Evolutionary conservation across 2,113 vertebrate genomes (phyloP), one percentile per base, ranked within the genome.

Genomic region (Crotalus viridis): DNA sequence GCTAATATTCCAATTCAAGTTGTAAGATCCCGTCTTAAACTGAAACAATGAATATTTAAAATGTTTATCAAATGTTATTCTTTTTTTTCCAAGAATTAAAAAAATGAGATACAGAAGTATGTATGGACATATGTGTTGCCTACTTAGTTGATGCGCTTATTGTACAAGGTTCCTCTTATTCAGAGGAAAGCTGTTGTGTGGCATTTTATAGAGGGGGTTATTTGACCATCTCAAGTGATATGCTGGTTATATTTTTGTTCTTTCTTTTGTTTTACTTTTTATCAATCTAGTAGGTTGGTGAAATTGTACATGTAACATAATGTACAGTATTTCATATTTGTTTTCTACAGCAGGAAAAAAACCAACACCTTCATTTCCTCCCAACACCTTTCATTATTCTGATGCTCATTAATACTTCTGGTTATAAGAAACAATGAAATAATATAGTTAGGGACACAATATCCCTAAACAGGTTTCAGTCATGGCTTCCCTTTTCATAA

Each of bases 1-100:
- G 51, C 74, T 93, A 22, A 92, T 96, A 92, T 91, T 96, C 85
- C 91, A 94, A 94, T 95, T 95, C 92, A 95, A 81, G 61, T 94
- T 97, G 93, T 96, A 97, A 97, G 88, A 87, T 28, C 92, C 61
- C 95, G 91, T 96, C 88, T 94, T 95, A 90, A 95, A 96, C 17
- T 92, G 93, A 88, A 93, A 90, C 93, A 94, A 22, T 96, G 94
- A 95, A 88, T 96, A 95, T 95, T 95, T 95, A 91, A 96, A 93
- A 91, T 95, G 89, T 96, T 96, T 93, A 92, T 95, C 93, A 88
- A 96, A 93, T 96, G 94, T 91, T 96, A 74, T 92, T n/a, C 95
- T 97, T 96, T 81, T 74, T 95, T 93, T 91, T 10, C 8, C 43
- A 93, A 97, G 95, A 96, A 96, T 94, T 96, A 96, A 96, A 74